Evolutionary conservation across 2,888 invertebrate genomes (phyloP).

Genomic region (Drosophila lacicola): DNA sequence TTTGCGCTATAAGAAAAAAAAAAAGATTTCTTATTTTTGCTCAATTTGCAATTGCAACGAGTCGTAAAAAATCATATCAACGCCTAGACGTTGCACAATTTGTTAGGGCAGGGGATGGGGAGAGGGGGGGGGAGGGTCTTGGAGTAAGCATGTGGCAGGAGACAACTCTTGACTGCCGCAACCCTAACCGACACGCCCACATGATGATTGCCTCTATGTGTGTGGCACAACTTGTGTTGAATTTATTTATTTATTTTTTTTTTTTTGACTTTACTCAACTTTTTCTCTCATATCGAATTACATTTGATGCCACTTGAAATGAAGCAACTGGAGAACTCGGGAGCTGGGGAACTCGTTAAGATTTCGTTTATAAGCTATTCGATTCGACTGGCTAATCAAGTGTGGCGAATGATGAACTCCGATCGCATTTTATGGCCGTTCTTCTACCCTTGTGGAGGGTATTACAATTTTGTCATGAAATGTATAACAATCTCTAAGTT

Average conservation of each 20-base stretch:
- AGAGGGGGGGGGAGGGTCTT: not conserved
- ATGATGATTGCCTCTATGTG: slow-evolving; percentile 29
- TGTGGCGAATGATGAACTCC: slow-evolving; percentile 26
- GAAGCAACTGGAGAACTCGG: not conserved
- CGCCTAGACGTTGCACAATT: slow-evolving; percentile 44
- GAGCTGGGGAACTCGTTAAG: slow-evolving; percentile 6
- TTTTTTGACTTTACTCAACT: slow-evolving; percentile 4
- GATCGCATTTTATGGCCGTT: slow-evolving; percentile 13
- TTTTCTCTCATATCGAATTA: slow-evolving; percentile 54
- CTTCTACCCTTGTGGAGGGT: too few species aligned
- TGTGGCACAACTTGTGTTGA: slow-evolving; percentile 39
- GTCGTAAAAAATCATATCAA: slow-evolving; percentile 64
- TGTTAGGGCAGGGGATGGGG: not conserved
- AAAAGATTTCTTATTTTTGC: slow-evolving; percentile 50
- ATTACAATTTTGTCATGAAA: too few species aligned
- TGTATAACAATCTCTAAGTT: too few species aligned
- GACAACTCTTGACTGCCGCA: slow-evolving; percentile 4
- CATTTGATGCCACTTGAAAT: slow-evolving; percentile 39
- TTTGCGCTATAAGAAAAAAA: slow-evolving; percentile 21
- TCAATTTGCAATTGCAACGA: slow-evolving; percentile 66
- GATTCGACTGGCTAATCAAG: slow-evolving; percentile 44
- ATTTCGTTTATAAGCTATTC: slow-evolving; percentile 5
- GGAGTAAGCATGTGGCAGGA: not conserved
- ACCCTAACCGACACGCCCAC: slow-evolving; percentile 22
- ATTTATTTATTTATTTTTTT: not conserved